A percentile compares a stretch with the other conserved stretches of the same genome.
These are phyloP conservation scores for Microcebus tavaratra DNA, from an alignment of 2,113 vertebrate genomes.

Conservation along the genomic window DNA sequence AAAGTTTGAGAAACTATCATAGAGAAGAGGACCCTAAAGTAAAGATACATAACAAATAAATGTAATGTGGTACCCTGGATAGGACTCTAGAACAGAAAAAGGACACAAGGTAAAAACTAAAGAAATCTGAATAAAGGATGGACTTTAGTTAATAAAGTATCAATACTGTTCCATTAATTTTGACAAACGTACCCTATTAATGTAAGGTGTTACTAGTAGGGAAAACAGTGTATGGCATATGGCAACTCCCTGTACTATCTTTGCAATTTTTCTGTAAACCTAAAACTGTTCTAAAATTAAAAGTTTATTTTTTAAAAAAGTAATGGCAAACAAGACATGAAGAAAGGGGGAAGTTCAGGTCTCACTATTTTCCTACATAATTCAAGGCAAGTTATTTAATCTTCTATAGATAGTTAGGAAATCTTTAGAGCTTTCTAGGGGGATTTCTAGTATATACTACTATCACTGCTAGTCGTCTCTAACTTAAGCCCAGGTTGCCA, in stretches of 20 bases:
- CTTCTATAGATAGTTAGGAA: not conserved
- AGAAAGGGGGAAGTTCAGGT: not conserved
- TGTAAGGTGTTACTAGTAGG: not conserved
- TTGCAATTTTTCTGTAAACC: not conserved
- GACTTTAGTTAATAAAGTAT: not conserved
- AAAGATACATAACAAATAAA: not conserved
- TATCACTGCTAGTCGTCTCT: not conserved
- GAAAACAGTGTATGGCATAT: not conserved
- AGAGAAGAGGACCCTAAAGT: not conserved
- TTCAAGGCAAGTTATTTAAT: not conserved
- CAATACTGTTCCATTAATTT: not conserved
- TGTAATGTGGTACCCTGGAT: not conserved
- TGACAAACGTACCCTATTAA: not conserved
- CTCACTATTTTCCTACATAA: not conserved
- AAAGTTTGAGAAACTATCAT: not conserved
- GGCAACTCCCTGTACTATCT: not conserved
- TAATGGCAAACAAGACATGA: not conserved
- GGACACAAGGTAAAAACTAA: not conserved
- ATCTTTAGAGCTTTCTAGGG: not conserved
- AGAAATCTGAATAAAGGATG: not conserved
- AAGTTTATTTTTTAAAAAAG: not conserved
- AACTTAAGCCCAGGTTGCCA: conserved; percentile 11
- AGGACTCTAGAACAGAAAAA: not conserved
- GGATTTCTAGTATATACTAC: not conserved
- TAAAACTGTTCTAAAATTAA: conserved; percentile 35